Evolutionary conservation across 92 coral and sea anemone genomes (phyloP), one percentile per base, ranked within the genome.

Genomic region (Umimayanthus kanabou): DNA sequence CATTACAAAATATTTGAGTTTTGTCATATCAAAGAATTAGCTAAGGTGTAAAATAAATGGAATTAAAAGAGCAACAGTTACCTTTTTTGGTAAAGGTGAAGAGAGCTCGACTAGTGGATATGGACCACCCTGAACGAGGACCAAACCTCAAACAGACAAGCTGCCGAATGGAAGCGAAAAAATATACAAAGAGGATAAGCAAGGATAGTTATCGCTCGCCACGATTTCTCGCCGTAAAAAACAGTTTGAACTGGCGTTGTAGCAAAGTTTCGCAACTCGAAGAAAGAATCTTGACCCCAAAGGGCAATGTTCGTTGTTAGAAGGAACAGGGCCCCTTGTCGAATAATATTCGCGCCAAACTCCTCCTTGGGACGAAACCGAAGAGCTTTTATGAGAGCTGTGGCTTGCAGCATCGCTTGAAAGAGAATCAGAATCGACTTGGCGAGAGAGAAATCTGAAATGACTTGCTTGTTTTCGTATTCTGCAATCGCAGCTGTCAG

Each of bases 81-180:
- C 88, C 88, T 85, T 29, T 76, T 26, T 0, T 25, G 23, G 47
- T 13, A 55, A 9, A n/a, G 43, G 23, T 22, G 66, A 42, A 73
- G 45, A 73, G 45, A 10, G 49, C 49, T 30, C 37, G 85, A 69
- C 80, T 84, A 85, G 65, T 89, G 84, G 53, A 90, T 85, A 40
- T 89, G 90, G 43, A 84, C 85, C 22, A 91, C 92, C 84, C 95
- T 95, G 86, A 97, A 97, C 58, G 90, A 90, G 20, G 98, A 95
- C 99, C 99, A 97, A 83, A 97, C 94, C 84, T 97, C 98, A 84
- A 95, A 97, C 39, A 97, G 86, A 88, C 99, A 97, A 42, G 96
- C 96, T 0, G 99, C 97, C 10, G 98, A 97, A 73, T 95, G 98
- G 86, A 97, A 97, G 39, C 98, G 98, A 87, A 97, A 97, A 90